These are phyloP conservation scores for Dorcus parallelipipedus DNA, from an alignment of 2,888 invertebrate species.

Conservation along the genomic window DNA sequence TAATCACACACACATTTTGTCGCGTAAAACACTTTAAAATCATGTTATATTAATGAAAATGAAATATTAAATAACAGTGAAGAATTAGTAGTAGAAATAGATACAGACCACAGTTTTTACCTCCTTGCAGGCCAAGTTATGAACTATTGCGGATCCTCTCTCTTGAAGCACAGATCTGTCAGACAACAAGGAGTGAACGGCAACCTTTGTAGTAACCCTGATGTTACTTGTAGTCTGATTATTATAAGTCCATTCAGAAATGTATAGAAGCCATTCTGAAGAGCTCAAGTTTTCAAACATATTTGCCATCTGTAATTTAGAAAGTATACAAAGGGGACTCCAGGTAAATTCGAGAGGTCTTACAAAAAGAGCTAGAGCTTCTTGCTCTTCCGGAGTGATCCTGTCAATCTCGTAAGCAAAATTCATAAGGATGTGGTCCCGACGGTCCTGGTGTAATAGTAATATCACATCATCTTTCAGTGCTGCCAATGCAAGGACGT, in stretches of 20 bases:
- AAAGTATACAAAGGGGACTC: not conserved
- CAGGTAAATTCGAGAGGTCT: constrained; percentile 24
- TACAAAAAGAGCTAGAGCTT: constrained; percentile 76
- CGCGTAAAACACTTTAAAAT: constrained; percentile 4
- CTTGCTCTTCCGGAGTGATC: constrained; percentile 70
- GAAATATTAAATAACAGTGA: constrained; percentile 4
- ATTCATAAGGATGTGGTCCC: constrained; percentile 85
- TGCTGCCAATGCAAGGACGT: constrained; percentile 72
- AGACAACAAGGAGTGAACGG: constrained; percentile 78
- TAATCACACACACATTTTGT: no score
- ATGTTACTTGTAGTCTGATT: constrained; percentile 81
- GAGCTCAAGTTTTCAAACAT: constrained; percentile 85
- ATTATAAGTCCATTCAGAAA: constrained; percentile 84
- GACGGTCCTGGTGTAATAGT: constrained; percentile 84
- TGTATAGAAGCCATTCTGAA: constrained; percentile 91
- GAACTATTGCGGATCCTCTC: constrained; percentile 79
- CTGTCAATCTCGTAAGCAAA: constrained; percentile 79
- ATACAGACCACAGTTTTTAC: constrained; percentile 96
- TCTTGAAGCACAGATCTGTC: constrained; percentile 71
- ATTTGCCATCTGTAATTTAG: constrained; percentile 70
- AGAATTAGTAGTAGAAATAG: constrained; percentile 35
- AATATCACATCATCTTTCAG: constrained; percentile 87
- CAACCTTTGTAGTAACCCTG: constrained; percentile 85
- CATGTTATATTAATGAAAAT: constrained; percentile 1
- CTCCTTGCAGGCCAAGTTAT: constrained; percentile 93